Conservation (phyloP, 2,113 vertebrate species). For the Piaya cayana region DNA sequence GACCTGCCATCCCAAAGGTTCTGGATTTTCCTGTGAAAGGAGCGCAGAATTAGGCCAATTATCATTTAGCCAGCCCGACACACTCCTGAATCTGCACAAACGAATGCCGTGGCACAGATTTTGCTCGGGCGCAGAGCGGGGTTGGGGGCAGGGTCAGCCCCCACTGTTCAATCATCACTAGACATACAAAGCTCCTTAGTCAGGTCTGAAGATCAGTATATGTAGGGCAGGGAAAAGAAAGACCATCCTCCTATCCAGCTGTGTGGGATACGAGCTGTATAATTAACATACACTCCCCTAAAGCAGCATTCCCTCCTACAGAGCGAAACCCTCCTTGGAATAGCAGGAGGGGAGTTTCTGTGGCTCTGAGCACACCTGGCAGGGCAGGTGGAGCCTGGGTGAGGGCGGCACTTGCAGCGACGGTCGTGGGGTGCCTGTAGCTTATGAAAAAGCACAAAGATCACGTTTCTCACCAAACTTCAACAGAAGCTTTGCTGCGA, state of each 20-base stretch:
- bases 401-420: background rate
- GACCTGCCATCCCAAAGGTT: background rate
- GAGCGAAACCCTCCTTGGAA: accelerated
- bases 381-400: background rate
- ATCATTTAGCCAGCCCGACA: background rate
- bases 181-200: constrained; percentile 31
- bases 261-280: background rate
- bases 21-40: background rate
- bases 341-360: background rate
- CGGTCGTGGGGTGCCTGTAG: accelerated
- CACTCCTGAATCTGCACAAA: background rate
- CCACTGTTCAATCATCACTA: background rate
- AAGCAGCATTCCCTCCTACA: background rate
- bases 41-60: background rate
- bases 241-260: background rate
- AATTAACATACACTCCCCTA: background rate
- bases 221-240: constrained; percentile 37
- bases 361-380: background rate
- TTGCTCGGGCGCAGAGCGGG: accelerated
- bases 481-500: background rate
- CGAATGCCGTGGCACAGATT: background rate
- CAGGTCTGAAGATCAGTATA: background rate
- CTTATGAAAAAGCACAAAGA: accelerated
- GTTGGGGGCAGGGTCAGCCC: background rate
- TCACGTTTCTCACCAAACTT: background rate